Conservation (phyloP, 2,888 invertebrate species). For the Athripsodes cinereus region DNA sequence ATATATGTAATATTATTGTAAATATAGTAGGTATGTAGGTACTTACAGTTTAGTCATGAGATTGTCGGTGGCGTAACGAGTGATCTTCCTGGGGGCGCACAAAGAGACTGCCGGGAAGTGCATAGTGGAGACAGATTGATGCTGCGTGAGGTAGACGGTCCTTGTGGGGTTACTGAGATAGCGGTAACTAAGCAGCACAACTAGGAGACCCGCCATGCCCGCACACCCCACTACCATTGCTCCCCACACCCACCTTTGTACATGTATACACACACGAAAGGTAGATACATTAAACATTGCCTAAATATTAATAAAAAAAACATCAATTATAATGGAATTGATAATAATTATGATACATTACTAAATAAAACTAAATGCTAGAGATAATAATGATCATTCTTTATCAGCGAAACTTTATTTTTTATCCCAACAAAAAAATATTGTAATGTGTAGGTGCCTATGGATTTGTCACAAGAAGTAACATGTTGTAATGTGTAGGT, state of each 20-base stretch:
- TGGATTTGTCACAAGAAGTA: too few relatives aligned
- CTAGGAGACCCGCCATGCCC: constrained; percentile 34
- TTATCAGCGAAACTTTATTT: too few relatives aligned
- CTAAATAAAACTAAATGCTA: too few relatives aligned
- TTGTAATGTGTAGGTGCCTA: too few relatives aligned
- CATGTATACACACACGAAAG: too few relatives aligned
- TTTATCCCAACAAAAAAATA: too few relatives aligned
- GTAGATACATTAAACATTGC: too few relatives aligned
- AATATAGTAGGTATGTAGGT: background rate
- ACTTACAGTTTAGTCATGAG: constrained; percentile 29
- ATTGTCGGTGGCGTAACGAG: constrained; percentile 30
- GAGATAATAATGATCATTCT: too few relatives aligned
- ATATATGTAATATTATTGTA: background rate
- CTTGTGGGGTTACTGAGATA: constrained; percentile 36
- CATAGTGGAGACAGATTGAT: constrained; percentile 32
- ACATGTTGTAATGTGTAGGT: too few relatives aligned
- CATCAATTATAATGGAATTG: too few relatives aligned
- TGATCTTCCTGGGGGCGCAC: constrained; percentile 33
- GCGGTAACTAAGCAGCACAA: constrained; percentile 34
- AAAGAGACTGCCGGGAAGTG: constrained; percentile 38
- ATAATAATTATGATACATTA: too few relatives aligned
- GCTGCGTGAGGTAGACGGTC: constrained; percentile 33
- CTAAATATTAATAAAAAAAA: too few relatives aligned
- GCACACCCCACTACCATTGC: constrained; percentile 30
- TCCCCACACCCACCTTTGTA: constrained; percentile 31